A percentile compares a stretch with the other conserved stretches of the same genome.
phyloP scores from a whole-genome alignment of 2,888 invertebrate genomes.

The Galeruca laticollis region DNA sequence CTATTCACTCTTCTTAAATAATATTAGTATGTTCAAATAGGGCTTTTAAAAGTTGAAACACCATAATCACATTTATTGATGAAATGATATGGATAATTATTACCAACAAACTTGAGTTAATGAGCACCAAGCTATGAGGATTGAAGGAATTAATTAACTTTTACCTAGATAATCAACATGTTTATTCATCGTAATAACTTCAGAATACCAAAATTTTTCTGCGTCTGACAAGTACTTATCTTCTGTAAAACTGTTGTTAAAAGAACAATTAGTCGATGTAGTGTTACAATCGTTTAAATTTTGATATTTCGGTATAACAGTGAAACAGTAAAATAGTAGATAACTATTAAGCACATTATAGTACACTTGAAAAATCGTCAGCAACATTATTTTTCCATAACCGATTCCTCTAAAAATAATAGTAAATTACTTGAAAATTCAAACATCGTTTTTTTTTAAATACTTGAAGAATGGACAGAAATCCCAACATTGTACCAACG shows the following conservation, averaged over 20 bases:
- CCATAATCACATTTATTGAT: no score
- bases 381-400: slow-evolving; percentile 29
- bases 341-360: slow-evolving; percentile 39
- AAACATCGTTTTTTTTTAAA: background rate
- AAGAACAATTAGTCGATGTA: slow-evolving; percentile 16
- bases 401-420: slow-evolving; percentile 24
- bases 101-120: no score
- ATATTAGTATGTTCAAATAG: no score
- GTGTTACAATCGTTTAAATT: slow-evolving; percentile 16
- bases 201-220: slow-evolving; percentile 38
- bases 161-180: slow-evolving; percentile 23
- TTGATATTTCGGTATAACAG: slow-evolving; percentile 28
- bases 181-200: slow-evolving; percentile 26
- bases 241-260: background rate
- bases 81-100: no score
- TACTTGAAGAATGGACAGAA: slow-evolving; percentile 39
- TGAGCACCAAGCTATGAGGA: no score
- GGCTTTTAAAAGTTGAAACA: no score
- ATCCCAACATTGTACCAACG: slow-evolving; percentile 36
- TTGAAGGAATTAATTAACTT: slow-evolving; percentile 2
- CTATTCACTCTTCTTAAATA: no score
- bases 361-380: slow-evolving; percentile 39
- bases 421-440: background rate
- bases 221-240: slow-evolving; percentile 22
- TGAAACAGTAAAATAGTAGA: slow-evolving; percentile 36